Base-by-base conservation (phyloP, 2,888 invertebrate species). In the Corbicula japonica region DNA sequence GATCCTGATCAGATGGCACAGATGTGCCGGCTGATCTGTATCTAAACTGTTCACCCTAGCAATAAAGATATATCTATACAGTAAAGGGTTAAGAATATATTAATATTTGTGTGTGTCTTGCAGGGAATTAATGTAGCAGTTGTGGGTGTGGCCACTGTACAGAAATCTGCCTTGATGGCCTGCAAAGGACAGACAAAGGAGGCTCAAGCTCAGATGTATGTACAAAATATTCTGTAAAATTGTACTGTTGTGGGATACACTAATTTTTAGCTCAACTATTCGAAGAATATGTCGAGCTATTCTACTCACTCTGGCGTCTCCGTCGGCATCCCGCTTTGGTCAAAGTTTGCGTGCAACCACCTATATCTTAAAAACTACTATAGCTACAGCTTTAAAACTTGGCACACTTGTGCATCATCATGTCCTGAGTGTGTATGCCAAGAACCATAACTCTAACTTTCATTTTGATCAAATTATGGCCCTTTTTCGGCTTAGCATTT, bases 91-190 rank as follows among this genome's bases (percentile, higher is more conserved):
- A n/a, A n/a, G n/a, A n/a, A n/a, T n/a, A n/a, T n/a, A n/a, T n/a
- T n/a, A n/a, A n/a, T n/a, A n/a, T n/a, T 5, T 50, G 50, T 56
- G 32, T 48, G 34, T 48, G n/a, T 63, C 6, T 65, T 74, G n/a
- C 70, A 91, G 90, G 87, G 82, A 15, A 82, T 90, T 70, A 89
- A 90, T 80, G 88, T 90, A 8, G 86, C 89, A 1, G 90, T 91
- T 3, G 75, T 89, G 15, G 90, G 90, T 10, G 77, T 88, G 23
- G 86, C 88, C 10, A 86, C 89, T 26, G 87, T 88, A 52, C 89
- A 89, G 71, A 76, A 77, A 21, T 80, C 91, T 12, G 88, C 90
- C 3, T 60, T 76, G 2, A 62, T 90, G 79, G 89, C 89, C 6
- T 66, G 86, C 62, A 66, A 83, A 60, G 88, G 88, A 0, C 62